Evolutionary conservation across 2,888 invertebrate genomes (phyloP).

Genomic region (Clivina fossor): DNA sequence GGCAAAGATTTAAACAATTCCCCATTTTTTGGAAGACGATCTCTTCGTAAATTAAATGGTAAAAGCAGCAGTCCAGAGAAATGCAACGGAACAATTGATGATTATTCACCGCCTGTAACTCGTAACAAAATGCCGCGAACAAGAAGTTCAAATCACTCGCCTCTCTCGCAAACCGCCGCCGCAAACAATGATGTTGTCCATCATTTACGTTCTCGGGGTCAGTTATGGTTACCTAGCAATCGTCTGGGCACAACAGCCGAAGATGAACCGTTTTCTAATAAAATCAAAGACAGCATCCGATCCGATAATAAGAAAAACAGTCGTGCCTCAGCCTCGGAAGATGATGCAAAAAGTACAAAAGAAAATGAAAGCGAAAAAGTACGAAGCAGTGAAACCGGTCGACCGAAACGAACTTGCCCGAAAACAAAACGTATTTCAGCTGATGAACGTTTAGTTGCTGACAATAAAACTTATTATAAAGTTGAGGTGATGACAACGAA

Average conservation of each 20-base stretch:
- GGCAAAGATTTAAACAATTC: constrained; percentile 16
- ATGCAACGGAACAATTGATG: constrained; percentile 22
- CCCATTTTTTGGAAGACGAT: constrained; percentile 25
- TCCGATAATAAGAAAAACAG: background rate
- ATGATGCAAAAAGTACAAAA: constrained; percentile 17
- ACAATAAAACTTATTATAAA: constrained; percentile 64
- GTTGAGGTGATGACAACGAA: constrained; percentile 72
- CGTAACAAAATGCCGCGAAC: constrained; percentile 44
- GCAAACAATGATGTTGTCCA: constrained; percentile 48
- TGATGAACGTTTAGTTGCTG: constrained; percentile 58
- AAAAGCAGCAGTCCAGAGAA: constrained; percentile 26
- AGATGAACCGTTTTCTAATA: constrained; percentile 47
- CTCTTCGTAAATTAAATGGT: constrained; percentile 26
- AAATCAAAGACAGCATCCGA: constrained; percentile 45
- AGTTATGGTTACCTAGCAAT: constrained; percentile 46
- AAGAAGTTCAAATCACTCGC: constrained; percentile 42
- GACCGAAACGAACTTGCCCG: constrained; percentile 15
- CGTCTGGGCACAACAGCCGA: constrained; percentile 50
- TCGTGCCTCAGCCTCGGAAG: background rate
- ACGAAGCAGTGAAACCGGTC: constrained; percentile 8
- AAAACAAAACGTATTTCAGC: constrained; percentile 47
- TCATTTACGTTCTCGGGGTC: constrained; percentile 51
- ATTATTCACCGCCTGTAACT: constrained; percentile 31
- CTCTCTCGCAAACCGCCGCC: constrained; percentile 43
- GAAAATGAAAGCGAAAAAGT: constrained; percentile 19